Conservation (phyloP, 2,113 vertebrate genomes). For the Prietella phreatophila region DNA sequence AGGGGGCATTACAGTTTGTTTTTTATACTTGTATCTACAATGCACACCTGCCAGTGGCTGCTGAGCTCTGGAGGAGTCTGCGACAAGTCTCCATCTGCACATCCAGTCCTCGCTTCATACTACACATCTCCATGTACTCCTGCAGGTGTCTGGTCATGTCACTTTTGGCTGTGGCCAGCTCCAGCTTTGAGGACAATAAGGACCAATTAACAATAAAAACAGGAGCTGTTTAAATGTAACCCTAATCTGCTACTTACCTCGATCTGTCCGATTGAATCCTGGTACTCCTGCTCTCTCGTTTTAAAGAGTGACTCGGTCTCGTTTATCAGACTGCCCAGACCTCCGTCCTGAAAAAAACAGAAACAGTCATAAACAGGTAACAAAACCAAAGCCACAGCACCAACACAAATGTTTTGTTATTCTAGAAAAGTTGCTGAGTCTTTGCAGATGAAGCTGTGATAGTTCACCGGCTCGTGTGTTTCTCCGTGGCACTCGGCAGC, state of each 20-base stretch:
- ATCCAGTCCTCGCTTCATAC: slow-evolving; percentile 91
- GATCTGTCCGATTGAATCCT: slow-evolving; percentile 94
- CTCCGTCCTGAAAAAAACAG: slow-evolving; percentile 77
- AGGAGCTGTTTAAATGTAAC: neutral
- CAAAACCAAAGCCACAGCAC: neutral
- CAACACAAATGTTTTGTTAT: neutral
- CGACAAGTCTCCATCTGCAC: slow-evolving; percentile 86
- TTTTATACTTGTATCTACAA: neutral
- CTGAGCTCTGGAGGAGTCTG: slow-evolving; percentile 83
- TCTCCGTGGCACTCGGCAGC: slow-evolving; percentile 69
- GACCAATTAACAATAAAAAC: neutral
- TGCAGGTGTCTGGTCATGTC: slow-evolving; percentile 93
- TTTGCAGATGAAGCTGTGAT: neutral
- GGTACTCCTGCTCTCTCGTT: slow-evolving; percentile 94
- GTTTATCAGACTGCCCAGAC: slow-evolving; percentile 90
- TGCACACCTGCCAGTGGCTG: slow-evolving; percentile 50
- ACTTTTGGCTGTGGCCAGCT: slow-evolving; percentile 87
- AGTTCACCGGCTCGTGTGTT: slow-evolving; percentile 68
- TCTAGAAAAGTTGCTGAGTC: neutral
- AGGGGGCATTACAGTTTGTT: neutral
- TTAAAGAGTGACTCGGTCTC: slow-evolving; percentile 95
- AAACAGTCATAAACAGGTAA: slow-evolving; percentile 15
- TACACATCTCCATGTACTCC: slow-evolving; percentile 96
- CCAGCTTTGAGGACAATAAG: slow-evolving; percentile 70
- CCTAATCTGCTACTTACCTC: slow-evolving; percentile 73